phyloP scores from a whole-genome alignment of 2,888 invertebrate species.

The Nemoura dubitans region DNA sequence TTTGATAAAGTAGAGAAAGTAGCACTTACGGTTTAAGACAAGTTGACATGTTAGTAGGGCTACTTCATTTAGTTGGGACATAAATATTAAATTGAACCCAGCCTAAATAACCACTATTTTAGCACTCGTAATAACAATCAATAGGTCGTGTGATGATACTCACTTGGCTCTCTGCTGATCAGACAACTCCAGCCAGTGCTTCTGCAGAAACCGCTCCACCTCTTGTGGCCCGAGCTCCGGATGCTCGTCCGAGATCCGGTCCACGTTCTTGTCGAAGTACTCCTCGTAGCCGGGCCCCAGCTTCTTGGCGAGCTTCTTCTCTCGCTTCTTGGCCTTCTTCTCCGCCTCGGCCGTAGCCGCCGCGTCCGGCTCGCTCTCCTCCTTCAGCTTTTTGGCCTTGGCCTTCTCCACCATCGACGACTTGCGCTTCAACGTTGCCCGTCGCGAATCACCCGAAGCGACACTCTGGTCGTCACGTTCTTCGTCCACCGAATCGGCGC shows the following conservation, averaged over 20 bases:
- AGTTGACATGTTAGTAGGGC: too few relatives aligned
- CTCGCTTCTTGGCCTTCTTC: conserved; percentile 19
- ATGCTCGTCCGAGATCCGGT: conserved; percentile 63
- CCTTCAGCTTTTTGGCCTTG: conserved; percentile 14
- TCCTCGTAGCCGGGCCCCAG: conserved; percentile 58
- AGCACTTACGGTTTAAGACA: too few relatives aligned
- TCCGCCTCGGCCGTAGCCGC: background rate
- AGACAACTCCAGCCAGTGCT: conserved; percentile 51
- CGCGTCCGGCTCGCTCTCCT: background rate
- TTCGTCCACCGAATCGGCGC: background rate
- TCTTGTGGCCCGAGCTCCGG: conserved; percentile 59
- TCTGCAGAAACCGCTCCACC: conserved; percentile 51
- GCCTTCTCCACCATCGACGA: conserved; percentile 13
- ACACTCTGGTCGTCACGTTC: background rate
- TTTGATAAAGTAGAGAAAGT: too few relatives aligned
- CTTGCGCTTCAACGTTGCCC: background rate
- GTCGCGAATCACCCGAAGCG: background rate
- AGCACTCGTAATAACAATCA: too few relatives aligned
- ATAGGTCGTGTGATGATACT: conserved; percentile 22
- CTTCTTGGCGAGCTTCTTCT: conserved; percentile 40
- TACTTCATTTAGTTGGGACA: too few relatives aligned
- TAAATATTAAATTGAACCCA: too few relatives aligned
- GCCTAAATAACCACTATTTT: conserved; percentile 44
- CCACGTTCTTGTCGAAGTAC: conserved; percentile 63
- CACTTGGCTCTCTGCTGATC: conserved; percentile 51